Conservation (phyloP, 2,113 vertebrate species). For the Hirundichthys speculiger region DNA sequence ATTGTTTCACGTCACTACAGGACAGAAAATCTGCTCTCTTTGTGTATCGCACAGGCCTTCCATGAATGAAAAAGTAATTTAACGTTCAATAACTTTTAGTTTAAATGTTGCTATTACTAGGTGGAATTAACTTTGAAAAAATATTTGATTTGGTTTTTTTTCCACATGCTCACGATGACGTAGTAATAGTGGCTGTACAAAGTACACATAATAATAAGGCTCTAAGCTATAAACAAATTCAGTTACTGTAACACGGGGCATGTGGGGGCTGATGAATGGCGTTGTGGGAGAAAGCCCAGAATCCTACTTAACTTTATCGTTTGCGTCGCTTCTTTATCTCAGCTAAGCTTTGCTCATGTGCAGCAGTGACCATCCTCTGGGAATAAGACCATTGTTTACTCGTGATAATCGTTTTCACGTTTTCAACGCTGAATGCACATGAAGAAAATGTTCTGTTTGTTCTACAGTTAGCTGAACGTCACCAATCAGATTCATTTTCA, state of each 20-base stretch:
- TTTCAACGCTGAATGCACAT: constrained; percentile 15
- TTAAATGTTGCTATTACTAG: too few relatives aligned
- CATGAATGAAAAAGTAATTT: too few relatives aligned
- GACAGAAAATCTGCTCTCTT: too few relatives aligned
- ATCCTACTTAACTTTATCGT: constrained; percentile 24
- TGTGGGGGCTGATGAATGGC: not conserved
- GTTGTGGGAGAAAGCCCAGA: constrained; percentile 2
- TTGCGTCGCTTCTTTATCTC: constrained; percentile 15
- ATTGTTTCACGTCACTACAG: too few relatives aligned
- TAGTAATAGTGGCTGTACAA: too few relatives aligned
- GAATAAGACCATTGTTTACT: constrained; percentile 39
- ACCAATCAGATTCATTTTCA: not conserved
- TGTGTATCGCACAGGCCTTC: too few relatives aligned
- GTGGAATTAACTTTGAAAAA: too few relatives aligned
- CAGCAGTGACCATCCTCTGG: constrained; percentile 38
- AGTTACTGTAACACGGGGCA: not conserved
- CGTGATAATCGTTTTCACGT: constrained; percentile 25
- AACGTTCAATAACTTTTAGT: too few relatives aligned
- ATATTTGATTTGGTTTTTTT: too few relatives aligned
- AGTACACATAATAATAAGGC: too few relatives aligned
- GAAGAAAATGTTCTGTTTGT: constrained; percentile 21
- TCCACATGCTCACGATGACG: too few relatives aligned
- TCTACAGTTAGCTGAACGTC: not conserved
- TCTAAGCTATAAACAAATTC: too few relatives aligned
- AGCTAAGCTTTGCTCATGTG: not conserved